Conservation (phyloP, 2,113 vertebrate genomes). For the Gymnorhina tibicen region DNA sequence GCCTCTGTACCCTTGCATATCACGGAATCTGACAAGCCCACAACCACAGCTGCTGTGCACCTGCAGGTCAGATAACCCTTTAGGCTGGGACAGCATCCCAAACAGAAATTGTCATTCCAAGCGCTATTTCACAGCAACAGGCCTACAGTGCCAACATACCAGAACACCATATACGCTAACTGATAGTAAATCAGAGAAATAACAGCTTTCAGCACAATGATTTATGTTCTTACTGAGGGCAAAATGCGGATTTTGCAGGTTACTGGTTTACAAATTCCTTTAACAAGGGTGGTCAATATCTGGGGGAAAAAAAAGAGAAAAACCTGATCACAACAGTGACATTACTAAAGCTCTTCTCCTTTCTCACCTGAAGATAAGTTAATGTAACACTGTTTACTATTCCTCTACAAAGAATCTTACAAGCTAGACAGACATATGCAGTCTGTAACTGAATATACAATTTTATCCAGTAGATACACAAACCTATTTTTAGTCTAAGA, state of each 20-base stretch:
- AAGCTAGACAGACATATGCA: neutral
- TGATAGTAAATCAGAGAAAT: neutral
- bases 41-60: neutral
- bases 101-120: neutral
- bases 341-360: neutral
- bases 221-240: slow-evolving; percentile 79
- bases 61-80: neutral
- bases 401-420: neutral
- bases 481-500: neutral
- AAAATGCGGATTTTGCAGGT: slow-evolving; percentile 97
- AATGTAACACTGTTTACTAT: neutral
- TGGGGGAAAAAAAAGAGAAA: slow-evolving; percentile 36
- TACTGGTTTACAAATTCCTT: slow-evolving; percentile 84
- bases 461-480: neutral
- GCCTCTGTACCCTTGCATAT: neutral
- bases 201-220: neutral
- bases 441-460: neutral
- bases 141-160: neutral
- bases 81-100: neutral
- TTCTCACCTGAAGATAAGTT: neutral
- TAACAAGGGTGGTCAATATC: slow-evolving; percentile 89
- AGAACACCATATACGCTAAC: neutral
- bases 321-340: neutral
- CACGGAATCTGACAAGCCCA: neutral
- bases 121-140: neutral